phyloP scores from a whole-genome alignment of 2,888 invertebrate genomes.

The Plagiodera versicolora region DNA sequence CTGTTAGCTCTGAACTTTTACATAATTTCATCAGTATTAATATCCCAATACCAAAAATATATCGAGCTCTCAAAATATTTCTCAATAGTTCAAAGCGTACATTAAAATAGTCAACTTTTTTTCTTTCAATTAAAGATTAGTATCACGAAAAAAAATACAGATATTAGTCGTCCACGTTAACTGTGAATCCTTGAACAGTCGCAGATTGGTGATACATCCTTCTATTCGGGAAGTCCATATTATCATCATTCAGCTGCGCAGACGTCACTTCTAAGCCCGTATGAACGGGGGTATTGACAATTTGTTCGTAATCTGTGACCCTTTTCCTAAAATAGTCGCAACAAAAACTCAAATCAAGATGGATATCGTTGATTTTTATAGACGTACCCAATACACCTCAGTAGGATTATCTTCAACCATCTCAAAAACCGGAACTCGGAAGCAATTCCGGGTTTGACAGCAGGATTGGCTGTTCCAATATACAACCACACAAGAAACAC shows the following conservation, averaged over 20 bases:
- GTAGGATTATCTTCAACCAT: conserved; percentile 73
- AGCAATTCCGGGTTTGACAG: conserved; percentile 89
- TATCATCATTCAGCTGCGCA: conserved; percentile 90
- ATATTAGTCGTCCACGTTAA: conserved; percentile 56
- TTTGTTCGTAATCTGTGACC: conserved; percentile 80
- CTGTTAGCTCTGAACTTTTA: too few relatives aligned
- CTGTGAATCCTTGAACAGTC: conserved; percentile 73
- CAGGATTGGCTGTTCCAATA: conserved; percentile 93
- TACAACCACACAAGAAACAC: conserved; percentile 90
- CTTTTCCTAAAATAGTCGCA: conserved; percentile 63
- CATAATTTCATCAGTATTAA: too few relatives aligned
- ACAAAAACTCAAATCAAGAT: neutral
- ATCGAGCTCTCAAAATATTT: too few relatives aligned
- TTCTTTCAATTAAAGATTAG: conserved; percentile 3
- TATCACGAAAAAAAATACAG: neutral
- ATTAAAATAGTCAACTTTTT: too few relatives aligned
- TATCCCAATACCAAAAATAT: too few relatives aligned
- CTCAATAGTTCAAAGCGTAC: too few relatives aligned
- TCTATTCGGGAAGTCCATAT: conserved; percentile 91
- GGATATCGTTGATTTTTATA: neutral
- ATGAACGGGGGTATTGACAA: conserved; percentile 82
- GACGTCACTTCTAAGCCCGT: conserved; percentile 78
- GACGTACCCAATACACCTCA: conserved; percentile 75
- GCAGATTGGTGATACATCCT: conserved; percentile 92
- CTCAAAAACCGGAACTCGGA: conserved; percentile 79